These are phyloP conservation scores for Tragelaphus strepsiceros DNA, from an alignment of 2,113 vertebrate genomes.

Conservation along the genomic window DNA sequence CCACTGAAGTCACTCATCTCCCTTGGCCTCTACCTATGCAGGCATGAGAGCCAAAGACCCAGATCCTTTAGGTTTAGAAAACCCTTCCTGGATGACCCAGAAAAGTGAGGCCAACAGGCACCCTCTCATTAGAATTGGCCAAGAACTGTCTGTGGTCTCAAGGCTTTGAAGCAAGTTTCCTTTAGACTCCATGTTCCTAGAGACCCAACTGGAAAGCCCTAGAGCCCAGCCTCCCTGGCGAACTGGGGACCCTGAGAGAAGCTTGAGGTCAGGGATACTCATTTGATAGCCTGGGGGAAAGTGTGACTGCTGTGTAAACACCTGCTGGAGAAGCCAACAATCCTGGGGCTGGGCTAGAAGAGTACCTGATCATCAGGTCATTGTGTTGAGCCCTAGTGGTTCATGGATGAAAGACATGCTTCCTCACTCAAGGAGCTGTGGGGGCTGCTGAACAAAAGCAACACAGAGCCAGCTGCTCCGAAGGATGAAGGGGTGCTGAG, in stretches of 20 bases:
- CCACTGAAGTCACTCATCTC: neutral
- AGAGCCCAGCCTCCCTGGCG: too few species aligned
- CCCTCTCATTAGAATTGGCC: neutral
- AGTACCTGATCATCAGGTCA: neutral
- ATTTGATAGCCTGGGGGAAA: neutral
- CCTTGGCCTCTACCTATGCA: neutral
- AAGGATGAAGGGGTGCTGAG: neutral
- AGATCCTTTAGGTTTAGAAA: neutral
- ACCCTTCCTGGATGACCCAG: neutral
- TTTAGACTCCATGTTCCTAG: neutral
- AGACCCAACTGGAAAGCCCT: neutral
- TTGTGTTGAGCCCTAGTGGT: neutral
- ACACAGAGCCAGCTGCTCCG: fast-evolving
- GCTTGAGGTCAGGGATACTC: neutral
- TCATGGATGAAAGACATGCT: neutral
- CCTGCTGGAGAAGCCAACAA: neutral
- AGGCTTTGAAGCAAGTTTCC: neutral
- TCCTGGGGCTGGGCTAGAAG: neutral
- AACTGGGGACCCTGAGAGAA: neutral
- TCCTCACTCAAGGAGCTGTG: neutral
- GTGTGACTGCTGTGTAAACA: neutral
- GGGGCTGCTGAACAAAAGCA: neutral
- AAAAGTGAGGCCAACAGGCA: neutral
- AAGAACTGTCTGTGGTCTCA: neutral
- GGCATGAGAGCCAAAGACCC: neutral